phyloP scores from a whole-genome alignment of 1,140 invertebrate species.

The Lamellibrachia luymesi region DNA sequence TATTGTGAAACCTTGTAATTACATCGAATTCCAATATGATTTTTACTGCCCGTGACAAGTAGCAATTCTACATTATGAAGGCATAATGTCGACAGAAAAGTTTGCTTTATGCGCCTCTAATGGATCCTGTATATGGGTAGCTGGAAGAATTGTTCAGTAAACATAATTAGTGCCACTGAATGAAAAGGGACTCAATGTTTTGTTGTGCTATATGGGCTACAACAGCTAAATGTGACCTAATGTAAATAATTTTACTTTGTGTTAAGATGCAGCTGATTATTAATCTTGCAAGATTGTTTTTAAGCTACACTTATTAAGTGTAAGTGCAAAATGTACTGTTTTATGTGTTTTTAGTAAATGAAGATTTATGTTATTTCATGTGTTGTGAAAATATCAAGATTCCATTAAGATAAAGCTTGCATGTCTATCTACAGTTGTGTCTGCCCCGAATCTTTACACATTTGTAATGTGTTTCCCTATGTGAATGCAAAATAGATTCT shows the following conservation, averaged over 20 bases:
- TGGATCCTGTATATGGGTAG: background rate
- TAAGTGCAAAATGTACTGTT: background rate
- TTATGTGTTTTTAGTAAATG: background rate
- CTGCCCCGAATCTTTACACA: background rate
- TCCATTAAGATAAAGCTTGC: background rate
- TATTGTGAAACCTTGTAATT: too few species aligned
- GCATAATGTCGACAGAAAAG: background rate
- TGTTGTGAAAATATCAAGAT: background rate
- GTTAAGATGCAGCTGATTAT: background rate
- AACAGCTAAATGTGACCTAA: background rate
- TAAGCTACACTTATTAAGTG: background rate
- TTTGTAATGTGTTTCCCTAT: background rate
- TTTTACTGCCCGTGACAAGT: background rate
- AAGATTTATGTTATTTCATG: background rate
- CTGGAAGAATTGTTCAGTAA: background rate
- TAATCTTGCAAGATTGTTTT: background rate
- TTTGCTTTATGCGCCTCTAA: background rate
- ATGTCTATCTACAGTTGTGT: background rate
- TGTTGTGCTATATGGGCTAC: background rate
- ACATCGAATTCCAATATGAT: background rate
- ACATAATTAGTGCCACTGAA: background rate
- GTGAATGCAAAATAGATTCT: background rate
- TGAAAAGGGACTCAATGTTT: background rate
- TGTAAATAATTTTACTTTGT: background rate
- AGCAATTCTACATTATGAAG: background rate